Conservation (phyloP, 2,888 invertebrate species). For the Cheilosia variabilis region DNA sequence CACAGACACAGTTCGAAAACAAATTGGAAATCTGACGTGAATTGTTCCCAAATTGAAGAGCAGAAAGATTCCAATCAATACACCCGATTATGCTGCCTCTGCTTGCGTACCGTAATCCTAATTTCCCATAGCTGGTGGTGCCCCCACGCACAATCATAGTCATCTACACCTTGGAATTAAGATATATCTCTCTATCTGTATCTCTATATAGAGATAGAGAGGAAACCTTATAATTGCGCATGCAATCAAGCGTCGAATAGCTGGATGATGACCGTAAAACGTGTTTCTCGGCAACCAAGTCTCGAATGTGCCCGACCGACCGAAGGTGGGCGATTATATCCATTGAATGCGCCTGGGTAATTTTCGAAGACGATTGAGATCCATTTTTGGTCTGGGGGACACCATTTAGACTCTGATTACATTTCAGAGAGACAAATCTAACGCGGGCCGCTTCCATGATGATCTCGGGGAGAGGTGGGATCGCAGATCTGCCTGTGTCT, state of each 20-base stretch:
- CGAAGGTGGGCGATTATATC: constrained; percentile 36
- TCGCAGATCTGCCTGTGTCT: constrained; percentile 22
- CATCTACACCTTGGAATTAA: constrained; percentile 34
- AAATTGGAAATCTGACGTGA: constrained; percentile 23
- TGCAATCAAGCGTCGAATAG: constrained; percentile 42
- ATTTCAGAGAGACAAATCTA: not conserved
- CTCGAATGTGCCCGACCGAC: constrained; percentile 3
- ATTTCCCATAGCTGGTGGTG: not conserved
- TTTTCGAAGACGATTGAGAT: constrained; percentile 32
- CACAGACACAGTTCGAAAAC: constrained; percentile 3
- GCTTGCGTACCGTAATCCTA: not conserved
- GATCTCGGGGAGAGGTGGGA: constrained; percentile 5
- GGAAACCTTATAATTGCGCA: constrained; percentile 46
- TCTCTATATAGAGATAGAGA: not conserved
- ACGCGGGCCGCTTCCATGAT: not conserved
- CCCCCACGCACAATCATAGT: constrained; percentile 46
- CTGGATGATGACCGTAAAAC: constrained; percentile 15
- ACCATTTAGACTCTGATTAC: constrained; percentile 43
- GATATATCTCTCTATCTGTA: constrained; percentile 17
- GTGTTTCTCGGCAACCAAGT: constrained; percentile 20
- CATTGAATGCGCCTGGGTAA: constrained; percentile 26
- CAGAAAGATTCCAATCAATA: constrained; percentile 31
- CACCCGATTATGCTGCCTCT: constrained; percentile 10
- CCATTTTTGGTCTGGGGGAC: constrained; percentile 6
- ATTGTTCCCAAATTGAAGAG: constrained; percentile 12